Percentiles rank a stretch among this genome's conserved stretches.
phyloP scores from a whole-genome alignment of 2,888 invertebrate species.

The Lottia gigantea region DNA sequence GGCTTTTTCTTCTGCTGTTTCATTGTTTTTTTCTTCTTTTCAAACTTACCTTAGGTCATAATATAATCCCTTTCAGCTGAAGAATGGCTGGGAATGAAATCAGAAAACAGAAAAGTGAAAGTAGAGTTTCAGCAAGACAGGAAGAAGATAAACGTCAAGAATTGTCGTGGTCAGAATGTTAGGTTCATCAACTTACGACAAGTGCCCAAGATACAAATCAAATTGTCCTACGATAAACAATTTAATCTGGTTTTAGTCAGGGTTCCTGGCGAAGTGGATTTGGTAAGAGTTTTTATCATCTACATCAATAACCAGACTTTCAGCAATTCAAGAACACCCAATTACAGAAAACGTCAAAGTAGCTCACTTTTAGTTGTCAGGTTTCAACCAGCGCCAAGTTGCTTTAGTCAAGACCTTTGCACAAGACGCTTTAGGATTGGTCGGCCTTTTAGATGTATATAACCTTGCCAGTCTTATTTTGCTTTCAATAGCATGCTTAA shows the following conservation, averaged over 20 bases:
- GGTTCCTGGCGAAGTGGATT: constrained; percentile 48
- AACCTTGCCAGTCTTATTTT: too few relatives aligned
- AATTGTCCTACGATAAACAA: constrained; percentile 38
- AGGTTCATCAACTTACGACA: constrained; percentile 51
- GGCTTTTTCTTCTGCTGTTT: too few relatives aligned
- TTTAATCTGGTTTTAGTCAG: constrained; percentile 39
- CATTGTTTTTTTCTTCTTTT: too few relatives aligned
- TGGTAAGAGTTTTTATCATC: constrained; percentile 35
- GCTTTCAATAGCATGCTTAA: too few relatives aligned
- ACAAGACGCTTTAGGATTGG: too few relatives aligned
- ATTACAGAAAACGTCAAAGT: too few relatives aligned
- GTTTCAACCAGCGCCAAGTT: too few relatives aligned
- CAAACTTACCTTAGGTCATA: not conserved
- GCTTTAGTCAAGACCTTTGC: too few relatives aligned
- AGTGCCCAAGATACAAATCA: constrained; percentile 34
- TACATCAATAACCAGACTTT: too few relatives aligned
- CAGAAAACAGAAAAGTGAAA: constrained; percentile 47
- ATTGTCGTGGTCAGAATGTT: constrained; percentile 41
- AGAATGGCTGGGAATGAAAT: constrained; percentile 57
- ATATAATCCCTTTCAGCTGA: constrained; percentile 37
- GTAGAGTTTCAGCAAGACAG: constrained; percentile 44
- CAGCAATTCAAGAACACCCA: too few relatives aligned
- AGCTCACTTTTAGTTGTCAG: too few relatives aligned
- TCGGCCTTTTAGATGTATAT: too few relatives aligned
- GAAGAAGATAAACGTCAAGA: constrained; percentile 47